Evolutionary conservation across 2,113 vertebrate genomes (phyloP), one percentile per base, ranked within the genome.

Genomic region (Rhea americana): DNA sequence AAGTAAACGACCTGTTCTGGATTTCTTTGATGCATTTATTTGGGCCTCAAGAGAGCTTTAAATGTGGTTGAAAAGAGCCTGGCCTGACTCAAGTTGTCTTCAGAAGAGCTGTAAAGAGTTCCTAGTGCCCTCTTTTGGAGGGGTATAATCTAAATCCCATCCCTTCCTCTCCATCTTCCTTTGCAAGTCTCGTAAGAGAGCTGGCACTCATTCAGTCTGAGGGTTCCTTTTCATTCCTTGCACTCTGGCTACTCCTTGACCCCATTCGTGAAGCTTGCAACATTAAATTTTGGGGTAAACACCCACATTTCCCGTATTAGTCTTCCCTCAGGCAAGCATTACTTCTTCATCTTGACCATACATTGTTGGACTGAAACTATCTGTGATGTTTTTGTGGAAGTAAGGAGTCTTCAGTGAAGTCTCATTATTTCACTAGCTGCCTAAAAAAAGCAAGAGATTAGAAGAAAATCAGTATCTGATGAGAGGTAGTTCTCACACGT

Each of bases 191-290:
- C 13, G 3, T 17, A 12, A 30, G 30, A 71, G 6, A 37, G 6
- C n/a, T 51, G 15, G 26, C 17, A 14, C 13, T 77, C 21, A 9
- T 73, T 22, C 59, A 75, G 4, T 39, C 65, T 47, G 32, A 72
- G n/a, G 35, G 51, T 47, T 26, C 84, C 22, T 7, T 66, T 83
- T 89, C 59, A 58, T 21, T 35, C 13, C 26, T 43, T 11, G 25
- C 13, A 4, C 24, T 26, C 16, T 25, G 1, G 0, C 13, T 67
- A 15, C 0, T 1, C 9, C 74, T 28, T 8, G 55, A 71, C 17
- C 50, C 45, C 47, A 10, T 18, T 24, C 9, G 11, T 66, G 80
- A 74, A 89, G 21, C 22, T 62, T 51, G 8, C 41, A 58, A 7
- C 13, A 50, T 18, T 11, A 58, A 41, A 62, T 83, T 83, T 66